These are phyloP conservation scores for Percina caprodes DNA, from an alignment of 2,113 vertebrate genomes.

Conservation along the genomic window DNA sequence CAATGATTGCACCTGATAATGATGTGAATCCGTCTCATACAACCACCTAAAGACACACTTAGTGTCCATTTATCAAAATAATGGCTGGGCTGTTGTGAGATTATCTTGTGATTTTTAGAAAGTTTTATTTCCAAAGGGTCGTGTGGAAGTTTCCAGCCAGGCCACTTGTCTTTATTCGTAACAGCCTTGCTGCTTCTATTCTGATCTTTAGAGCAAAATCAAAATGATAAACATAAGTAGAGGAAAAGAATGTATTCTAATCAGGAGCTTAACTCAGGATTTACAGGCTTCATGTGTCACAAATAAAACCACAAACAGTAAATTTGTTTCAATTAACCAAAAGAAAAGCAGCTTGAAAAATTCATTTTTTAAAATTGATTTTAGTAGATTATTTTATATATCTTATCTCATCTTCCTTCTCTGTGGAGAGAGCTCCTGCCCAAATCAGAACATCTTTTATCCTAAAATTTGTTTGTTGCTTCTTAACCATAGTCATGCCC, in stretches of 20 bases:
- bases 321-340: constrained; percentile 59
- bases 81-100: constrained; percentile 13
- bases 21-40: constrained; percentile 19
- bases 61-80: constrained; percentile 35
- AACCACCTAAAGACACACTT: constrained; percentile 17
- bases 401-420: too few relatives aligned
- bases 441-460: constrained; percentile 7
- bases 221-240: constrained; percentile 31
- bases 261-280: constrained; percentile 23
- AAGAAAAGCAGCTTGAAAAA: constrained; percentile 57
- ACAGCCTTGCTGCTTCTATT: background rate
- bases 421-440: background rate
- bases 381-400: background rate
- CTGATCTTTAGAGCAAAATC: background rate
- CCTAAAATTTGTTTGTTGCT: background rate
- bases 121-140: constrained; percentile 16
- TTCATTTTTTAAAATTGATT: constrained; percentile 56
- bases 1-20: constrained; percentile 42
- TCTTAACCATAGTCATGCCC: background rate
- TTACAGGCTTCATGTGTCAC: constrained; percentile 4
- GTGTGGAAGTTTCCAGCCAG: background rate
- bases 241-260: constrained; percentile 37
- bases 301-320: constrained; percentile 36
- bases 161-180: constrained; percentile 13
- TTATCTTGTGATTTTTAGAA: constrained; percentile 7